Evolutionary conservation across 92 coral and sea anemone genomes (phyloP).

Genomic region (Epizoanthus ramosus): DNA sequence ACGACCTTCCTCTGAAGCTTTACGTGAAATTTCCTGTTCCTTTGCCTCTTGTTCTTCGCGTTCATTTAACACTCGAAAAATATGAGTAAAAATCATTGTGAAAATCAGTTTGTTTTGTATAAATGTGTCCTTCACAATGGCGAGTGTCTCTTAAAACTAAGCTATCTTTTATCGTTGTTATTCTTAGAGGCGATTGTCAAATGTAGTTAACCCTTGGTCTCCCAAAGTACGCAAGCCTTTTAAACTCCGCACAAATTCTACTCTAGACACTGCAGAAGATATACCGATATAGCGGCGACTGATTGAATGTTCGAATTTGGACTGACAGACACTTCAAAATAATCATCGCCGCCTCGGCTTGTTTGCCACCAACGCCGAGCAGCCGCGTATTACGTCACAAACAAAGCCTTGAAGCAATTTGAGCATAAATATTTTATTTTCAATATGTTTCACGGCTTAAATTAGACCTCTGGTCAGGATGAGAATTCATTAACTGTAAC

Average conservation of each 20-base stretch:
- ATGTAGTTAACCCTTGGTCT: no score
- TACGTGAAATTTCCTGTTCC: not conserved
- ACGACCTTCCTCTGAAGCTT: not conserved
- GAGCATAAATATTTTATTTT: not conserved
- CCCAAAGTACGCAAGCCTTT: no score
- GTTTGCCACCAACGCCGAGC: not conserved
- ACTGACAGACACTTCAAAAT: slow-evolving; percentile 7
- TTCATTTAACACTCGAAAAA: slow-evolving; percentile 30
- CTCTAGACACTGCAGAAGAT: not conserved
- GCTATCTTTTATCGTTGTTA: no score
- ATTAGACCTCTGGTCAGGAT: not conserved
- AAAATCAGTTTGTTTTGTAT: no score
- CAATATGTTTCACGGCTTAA: not conserved
- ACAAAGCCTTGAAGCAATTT: not conserved
- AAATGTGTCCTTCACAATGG: not conserved
- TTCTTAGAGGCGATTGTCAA: no score
- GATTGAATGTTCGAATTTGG: not conserved
- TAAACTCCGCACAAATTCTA: not conserved
- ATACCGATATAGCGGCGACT: not conserved
- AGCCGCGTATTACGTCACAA: not conserved
- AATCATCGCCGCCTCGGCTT: not conserved
- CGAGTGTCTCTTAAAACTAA: not conserved
- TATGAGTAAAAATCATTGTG: slow-evolving; percentile 34
- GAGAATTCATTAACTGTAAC: not conserved
- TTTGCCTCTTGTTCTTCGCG: slow-evolving; percentile 6